phyloP scores from a whole-genome alignment of 2,113 vertebrate genomes.

The Alethe diademata region DNA sequence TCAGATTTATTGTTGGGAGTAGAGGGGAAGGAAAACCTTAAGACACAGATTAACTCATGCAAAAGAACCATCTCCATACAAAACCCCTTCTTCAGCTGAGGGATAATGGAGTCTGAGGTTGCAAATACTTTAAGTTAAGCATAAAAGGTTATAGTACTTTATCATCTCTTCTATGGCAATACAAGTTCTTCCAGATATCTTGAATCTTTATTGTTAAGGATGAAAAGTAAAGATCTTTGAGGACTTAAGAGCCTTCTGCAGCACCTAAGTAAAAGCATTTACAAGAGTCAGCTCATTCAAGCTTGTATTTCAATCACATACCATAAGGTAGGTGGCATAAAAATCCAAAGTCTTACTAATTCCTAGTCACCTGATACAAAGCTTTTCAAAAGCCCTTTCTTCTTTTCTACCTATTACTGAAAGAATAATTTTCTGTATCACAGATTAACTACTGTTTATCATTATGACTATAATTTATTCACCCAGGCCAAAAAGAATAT shows the following conservation, averaged over 20 bases:
- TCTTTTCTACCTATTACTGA: not conserved
- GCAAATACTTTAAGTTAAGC: not conserved
- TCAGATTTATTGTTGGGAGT: not conserved
- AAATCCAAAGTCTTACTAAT: not conserved
- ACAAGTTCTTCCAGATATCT: not conserved
- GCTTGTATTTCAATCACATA: not conserved
- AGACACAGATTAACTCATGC: not conserved
- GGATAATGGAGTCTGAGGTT: not conserved
- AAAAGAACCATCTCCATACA: not conserved
- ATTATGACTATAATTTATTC: not conserved
- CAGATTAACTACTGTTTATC: not conserved
- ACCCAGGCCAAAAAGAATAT: not conserved
- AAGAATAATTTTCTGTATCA: not conserved
- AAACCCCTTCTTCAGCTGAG: not conserved
- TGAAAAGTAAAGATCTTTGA: not conserved
- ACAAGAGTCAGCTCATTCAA: not conserved
- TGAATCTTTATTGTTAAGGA: not conserved
- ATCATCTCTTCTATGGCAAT: not conserved
- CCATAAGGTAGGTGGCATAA: not conserved
- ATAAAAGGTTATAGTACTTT: not conserved
- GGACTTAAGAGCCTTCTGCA: not conserved
- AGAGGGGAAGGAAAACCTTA: not conserved
- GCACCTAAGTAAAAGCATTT: not conserved
- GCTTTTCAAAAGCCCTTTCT: not conserved
- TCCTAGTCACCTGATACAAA: not conserved